Conservation (phyloP, 2,113 vertebrate genomes). For the Odobenus rosmarus region DNA sequence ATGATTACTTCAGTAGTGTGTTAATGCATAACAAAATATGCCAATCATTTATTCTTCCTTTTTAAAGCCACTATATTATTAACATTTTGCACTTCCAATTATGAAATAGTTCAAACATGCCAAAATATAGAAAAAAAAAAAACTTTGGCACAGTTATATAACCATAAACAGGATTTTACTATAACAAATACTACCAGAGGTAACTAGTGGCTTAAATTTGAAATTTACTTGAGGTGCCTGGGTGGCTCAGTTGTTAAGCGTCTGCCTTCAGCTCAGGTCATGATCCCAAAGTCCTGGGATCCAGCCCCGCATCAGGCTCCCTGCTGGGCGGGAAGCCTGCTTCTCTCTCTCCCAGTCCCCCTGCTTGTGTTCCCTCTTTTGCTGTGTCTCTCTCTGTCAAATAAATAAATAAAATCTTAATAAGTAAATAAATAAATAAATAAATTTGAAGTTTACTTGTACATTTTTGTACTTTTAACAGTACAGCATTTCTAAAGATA, state of each 20-base stretch:
- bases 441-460: not conserved
- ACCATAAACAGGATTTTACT: not conserved
- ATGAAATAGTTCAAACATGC: not conserved
- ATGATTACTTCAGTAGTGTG: not conserved
- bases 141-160: not conserved
- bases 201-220: not conserved
- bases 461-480: not conserved
- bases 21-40: not conserved
- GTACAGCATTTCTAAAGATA: not conserved
- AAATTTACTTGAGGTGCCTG: not conserved
- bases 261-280: too few relatives aligned
- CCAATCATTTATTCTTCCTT: not conserved
- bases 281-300: too few relatives aligned
- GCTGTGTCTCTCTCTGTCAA: too few relatives aligned
- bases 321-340: too few relatives aligned
- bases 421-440: too few relatives aligned
- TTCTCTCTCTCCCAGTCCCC: too few relatives aligned
- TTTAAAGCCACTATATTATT: not conserved
- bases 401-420: too few relatives aligned
- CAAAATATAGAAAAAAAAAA: not conserved
- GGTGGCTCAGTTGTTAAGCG: too few relatives aligned
- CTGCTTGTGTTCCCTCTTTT: too few relatives aligned
- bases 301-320: too few relatives aligned
- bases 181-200: not conserved
- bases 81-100: not conserved